These are phyloP conservation scores for Cyprinodon brontotheroides DNA, from an alignment of 2,113 vertebrate genomes.

Conservation along the genomic window DNA sequence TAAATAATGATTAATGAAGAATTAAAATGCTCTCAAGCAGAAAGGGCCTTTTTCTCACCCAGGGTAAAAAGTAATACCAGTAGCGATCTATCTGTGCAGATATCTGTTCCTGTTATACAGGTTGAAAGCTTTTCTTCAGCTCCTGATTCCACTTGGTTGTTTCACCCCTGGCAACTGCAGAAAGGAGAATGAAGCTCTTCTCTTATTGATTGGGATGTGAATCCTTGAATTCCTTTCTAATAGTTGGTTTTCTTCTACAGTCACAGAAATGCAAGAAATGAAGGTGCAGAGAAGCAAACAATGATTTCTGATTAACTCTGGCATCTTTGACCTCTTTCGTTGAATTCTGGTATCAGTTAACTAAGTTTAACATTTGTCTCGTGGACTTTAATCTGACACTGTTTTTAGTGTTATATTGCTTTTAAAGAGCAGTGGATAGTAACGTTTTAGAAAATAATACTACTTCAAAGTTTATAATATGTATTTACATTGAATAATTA, in stretches of 20 bases:
- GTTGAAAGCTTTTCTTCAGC: not conserved
- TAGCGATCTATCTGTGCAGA: not conserved
- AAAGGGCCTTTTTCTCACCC: too few relatives aligned
- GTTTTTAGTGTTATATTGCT: not conserved
- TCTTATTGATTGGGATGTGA: not conserved
- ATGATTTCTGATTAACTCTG: not conserved
- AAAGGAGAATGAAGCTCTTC: constrained; percentile 5
- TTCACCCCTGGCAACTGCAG: constrained; percentile 7
- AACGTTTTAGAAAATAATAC: not conserved
- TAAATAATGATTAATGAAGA: too few relatives aligned
- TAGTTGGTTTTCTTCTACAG: not conserved
- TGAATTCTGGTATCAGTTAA: not conserved
- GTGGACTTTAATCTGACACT: not conserved
- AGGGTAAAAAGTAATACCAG: not conserved
- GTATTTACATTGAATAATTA: too few relatives aligned
- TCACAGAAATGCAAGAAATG: not conserved
- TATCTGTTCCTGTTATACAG: not conserved
- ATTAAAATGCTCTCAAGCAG: too few relatives aligned
- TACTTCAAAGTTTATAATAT: not conserved
- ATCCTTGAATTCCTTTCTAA: constrained; percentile 7
- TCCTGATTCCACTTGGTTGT: not conserved
- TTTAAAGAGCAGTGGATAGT: not conserved
- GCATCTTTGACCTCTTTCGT: not conserved
- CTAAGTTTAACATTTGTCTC: too few relatives aligned
- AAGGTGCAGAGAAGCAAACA: not conserved